Percentiles rank a stretch among this genome's conserved stretches.
These are phyloP conservation scores for Ernsta delagoae DNA, from an alignment of 2,888 invertebrate species.

Conservation along the genomic window DNA sequence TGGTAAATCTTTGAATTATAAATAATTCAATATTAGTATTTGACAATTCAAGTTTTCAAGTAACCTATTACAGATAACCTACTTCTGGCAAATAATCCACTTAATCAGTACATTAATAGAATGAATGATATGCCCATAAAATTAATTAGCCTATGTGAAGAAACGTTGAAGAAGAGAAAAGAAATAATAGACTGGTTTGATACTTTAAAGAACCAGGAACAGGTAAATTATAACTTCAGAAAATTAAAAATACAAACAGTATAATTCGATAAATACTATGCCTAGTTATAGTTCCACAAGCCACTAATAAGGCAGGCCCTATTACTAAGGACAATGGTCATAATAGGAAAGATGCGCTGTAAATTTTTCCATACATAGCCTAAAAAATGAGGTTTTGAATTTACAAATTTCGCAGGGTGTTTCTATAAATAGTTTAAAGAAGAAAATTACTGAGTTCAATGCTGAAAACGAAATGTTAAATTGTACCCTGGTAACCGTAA, in stretches of 20 bases:
- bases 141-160: slow-evolving; percentile 65
- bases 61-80: slow-evolving; percentile 40
- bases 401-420: slow-evolving; percentile 51
- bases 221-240: slow-evolving; percentile 47
- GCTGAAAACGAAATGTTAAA: slow-evolving; percentile 69
- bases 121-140: slow-evolving; percentile 64
- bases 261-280: no score
- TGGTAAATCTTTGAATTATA: slow-evolving; percentile 34
- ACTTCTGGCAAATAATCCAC: slow-evolving; percentile 37
- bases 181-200: slow-evolving; percentile 73
- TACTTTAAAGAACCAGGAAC: slow-evolving; percentile 56
- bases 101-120: slow-evolving; percentile 58
- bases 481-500: slow-evolving; percentile 57
- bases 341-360: no score
- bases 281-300: no score
- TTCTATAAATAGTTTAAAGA: slow-evolving; percentile 54
- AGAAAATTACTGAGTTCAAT: slow-evolving; percentile 68
- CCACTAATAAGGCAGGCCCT: no score
- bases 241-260: no score
- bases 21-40: no score
- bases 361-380: no score
- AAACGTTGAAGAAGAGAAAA: slow-evolving; percentile 63
- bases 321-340: no score
- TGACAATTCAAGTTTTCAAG: no score
- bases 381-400: neutral